Evolutionary conservation across 1,140 invertebrate genomes (phyloP).

Genomic region (Sycophila sp.): DNA sequence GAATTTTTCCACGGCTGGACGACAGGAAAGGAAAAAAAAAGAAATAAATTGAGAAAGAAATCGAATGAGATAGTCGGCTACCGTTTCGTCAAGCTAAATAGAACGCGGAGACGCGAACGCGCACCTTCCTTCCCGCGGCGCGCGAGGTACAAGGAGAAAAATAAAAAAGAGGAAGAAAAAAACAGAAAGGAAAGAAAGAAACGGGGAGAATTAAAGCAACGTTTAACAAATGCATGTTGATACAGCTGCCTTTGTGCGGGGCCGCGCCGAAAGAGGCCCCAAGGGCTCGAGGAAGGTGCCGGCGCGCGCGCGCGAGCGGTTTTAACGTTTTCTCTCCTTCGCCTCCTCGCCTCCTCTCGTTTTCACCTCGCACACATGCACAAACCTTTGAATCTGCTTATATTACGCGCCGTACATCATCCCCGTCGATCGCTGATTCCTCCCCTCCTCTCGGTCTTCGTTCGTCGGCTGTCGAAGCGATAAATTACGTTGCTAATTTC

Average conservation of each 20-base stretch:
- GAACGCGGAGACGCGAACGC: constrained; percentile 5
- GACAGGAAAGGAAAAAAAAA: not conserved
- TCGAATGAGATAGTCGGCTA: not conserved
- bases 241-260: constrained; percentile 57
- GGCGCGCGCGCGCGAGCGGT: not conserved
- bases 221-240: constrained; percentile 58
- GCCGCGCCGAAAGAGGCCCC: constrained; percentile 30
- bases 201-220: constrained; percentile 45
- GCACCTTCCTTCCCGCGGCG: constrained; percentile 5
- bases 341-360: not conserved
- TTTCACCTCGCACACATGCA: not conserved
- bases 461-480: too few relatives aligned
- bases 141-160: not conserved
- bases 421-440: constrained; percentile 37
- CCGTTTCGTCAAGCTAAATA: constrained; percentile 27
- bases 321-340: constrained; percentile 6
- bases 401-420: constrained; percentile 37
- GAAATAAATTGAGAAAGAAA: not conserved
- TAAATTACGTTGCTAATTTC: constrained; percentile 36
- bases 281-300: constrained; percentile 2
- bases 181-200: constrained; percentile 1
- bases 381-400: constrained; percentile 34
- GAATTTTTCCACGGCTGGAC: too few relatives aligned
- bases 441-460: too few relatives aligned
- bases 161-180: constrained; percentile 26